These are phyloP conservation scores for Argyrosomus japonicus DNA, from an alignment of 2,113 vertebrate species.

Conservation along the genomic window DNA sequence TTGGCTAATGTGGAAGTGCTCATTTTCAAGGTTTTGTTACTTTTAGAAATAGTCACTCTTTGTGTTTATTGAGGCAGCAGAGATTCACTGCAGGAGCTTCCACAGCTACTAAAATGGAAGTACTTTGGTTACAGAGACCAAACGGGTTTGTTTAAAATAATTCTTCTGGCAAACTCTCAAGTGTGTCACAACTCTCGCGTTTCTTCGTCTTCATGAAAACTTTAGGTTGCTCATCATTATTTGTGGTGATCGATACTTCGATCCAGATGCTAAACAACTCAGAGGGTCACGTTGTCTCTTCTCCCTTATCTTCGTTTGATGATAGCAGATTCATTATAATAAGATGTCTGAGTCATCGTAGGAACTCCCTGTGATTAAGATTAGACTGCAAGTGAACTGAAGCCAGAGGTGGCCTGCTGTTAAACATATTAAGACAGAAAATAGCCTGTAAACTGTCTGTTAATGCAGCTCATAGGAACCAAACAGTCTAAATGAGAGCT, in stretches of 20 bases:
- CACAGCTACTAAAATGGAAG: neutral
- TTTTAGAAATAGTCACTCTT: neutral
- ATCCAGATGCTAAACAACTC: neutral
- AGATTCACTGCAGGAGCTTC: neutral
- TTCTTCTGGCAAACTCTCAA: constrained; percentile 15
- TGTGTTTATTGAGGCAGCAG: neutral
- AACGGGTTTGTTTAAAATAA: constrained; percentile 26
- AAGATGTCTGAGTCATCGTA: neutral
- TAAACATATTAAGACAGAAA: constrained; percentile 47
- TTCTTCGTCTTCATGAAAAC: constrained; percentile 1
- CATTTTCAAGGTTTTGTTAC: neutral
- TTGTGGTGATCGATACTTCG: too few species aligned
- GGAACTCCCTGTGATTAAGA: constrained; percentile 22
- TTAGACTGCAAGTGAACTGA: constrained; percentile 41
- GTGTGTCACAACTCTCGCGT: constrained; percentile 25
- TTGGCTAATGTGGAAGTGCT: neutral
- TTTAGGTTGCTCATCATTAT: neutral
- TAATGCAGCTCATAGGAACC: neutral
- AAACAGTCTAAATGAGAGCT: neutral
- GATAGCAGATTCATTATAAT: constrained; percentile 15
- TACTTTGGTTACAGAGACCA: neutral
- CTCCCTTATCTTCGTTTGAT: neutral
- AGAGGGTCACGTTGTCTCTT: neutral
- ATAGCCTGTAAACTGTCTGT: constrained; percentile 33
- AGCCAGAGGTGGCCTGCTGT: constrained; percentile 26